phyloP scores from a whole-genome alignment of 2,113 vertebrate genomes.

The Uropsilus gracilis region DNA sequence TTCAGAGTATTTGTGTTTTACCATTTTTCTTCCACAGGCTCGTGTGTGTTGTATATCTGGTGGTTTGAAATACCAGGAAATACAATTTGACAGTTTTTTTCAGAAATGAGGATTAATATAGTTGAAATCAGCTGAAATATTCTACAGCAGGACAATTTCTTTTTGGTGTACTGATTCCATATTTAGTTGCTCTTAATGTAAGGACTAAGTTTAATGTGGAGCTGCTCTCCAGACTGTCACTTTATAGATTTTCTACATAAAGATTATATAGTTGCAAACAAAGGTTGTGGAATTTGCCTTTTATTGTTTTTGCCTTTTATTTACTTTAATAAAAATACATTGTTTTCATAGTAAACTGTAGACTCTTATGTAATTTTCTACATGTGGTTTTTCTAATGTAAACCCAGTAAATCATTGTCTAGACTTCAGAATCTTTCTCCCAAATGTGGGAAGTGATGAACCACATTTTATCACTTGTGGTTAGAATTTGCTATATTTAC shows the following conservation, averaged over 20 bases:
- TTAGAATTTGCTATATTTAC: slow-evolving; percentile 53
- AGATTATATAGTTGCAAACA: slow-evolving; percentile 54
- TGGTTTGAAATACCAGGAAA: slow-evolving; percentile 48
- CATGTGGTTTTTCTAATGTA: neutral
- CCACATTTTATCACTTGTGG: neutral
- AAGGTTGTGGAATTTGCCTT: slow-evolving; percentile 55
- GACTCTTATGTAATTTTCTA: slow-evolving; percentile 60
- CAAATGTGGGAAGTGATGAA: neutral
- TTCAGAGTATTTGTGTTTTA: slow-evolving; percentile 45
- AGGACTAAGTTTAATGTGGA: slow-evolving; percentile 50
- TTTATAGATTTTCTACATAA: slow-evolving; percentile 60
- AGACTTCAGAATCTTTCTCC: slow-evolving; percentile 18
- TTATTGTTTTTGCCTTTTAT: slow-evolving; percentile 59
- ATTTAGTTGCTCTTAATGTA: slow-evolving; percentile 24
- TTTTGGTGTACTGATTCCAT: slow-evolving; percentile 34
- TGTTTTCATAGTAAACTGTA: slow-evolving; percentile 71
- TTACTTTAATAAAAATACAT: slow-evolving; percentile 60
- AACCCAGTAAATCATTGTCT: neutral
- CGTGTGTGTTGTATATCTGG: slow-evolving; percentile 20
- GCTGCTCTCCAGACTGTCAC: slow-evolving; percentile 52
- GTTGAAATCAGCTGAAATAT: slow-evolving; percentile 40
- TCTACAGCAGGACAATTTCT: slow-evolving; percentile 22
- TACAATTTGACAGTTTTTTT: neutral
- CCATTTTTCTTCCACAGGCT: slow-evolving; percentile 47
- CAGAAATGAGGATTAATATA: slow-evolving; percentile 45